A percentile compares a stretch with the other conserved stretches of the same genome.
Conservation (phyloP, 2,888 invertebrate genomes). For the Podotricha telesiphe region DNA sequence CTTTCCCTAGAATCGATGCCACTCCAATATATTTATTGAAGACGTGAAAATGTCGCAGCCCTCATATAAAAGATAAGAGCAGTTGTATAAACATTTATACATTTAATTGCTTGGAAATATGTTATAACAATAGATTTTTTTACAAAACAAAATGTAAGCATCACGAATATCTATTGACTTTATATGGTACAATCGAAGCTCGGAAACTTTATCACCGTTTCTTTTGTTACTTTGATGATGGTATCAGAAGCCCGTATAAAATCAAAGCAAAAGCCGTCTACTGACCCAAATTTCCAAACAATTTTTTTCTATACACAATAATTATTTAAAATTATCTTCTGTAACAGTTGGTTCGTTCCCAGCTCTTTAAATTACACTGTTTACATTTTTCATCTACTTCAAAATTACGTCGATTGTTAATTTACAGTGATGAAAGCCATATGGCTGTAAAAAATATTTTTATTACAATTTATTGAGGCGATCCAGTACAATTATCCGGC, state of each 20-base stretch:
- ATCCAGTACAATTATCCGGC: no score
- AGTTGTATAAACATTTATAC: conserved; percentile 30
- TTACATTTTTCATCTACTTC: no score
- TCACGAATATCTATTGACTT: conserved; percentile 9
- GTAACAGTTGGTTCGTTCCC: no score
- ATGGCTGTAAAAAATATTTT: no score
- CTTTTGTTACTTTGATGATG: conserved; percentile 20
- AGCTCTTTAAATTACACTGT: no score
- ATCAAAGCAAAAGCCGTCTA: no score
- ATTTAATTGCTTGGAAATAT: not conserved
- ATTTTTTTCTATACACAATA: not conserved
- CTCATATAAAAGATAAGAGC: conserved; percentile 31
- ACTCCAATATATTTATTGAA: conserved; percentile 49
- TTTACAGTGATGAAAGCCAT: no score
- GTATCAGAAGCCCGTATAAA: conserved; percentile 12
- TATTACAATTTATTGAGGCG: no score
- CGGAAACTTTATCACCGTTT: conserved; percentile 4
- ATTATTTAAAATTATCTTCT: not conserved
- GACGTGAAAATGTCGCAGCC: conserved; percentile 37
- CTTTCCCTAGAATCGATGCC: conserved; percentile 66
- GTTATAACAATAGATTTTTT: conserved; percentile 5
- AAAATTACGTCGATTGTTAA: no score
- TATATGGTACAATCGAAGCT: conserved; percentile 12
- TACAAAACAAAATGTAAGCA: not conserved
- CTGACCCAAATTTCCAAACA: not conserved